phyloP scores from a whole-genome alignment of 1,140 invertebrate species.

The Thaumetopoea pityocampa region DNA sequence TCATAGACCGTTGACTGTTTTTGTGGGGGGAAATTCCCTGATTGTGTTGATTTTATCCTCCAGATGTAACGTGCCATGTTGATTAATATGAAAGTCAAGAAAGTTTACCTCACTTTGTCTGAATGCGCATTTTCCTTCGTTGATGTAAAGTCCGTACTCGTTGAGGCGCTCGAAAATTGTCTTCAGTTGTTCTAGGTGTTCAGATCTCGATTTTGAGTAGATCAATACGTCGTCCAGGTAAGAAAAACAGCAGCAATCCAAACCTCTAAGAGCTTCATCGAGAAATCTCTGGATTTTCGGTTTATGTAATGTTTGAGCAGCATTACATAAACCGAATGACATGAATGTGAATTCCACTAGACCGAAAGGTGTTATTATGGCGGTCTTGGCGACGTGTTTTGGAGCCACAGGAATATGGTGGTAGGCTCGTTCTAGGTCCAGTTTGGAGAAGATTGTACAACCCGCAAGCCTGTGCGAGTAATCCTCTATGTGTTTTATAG shows the following conservation, averaged over 20 bases:
- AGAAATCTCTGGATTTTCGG: no score
- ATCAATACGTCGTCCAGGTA: no score
- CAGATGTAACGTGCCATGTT: neutral
- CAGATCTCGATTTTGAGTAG: no score
- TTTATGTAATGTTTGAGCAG: no score
- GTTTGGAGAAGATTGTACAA: no score
- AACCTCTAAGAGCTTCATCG: no score
- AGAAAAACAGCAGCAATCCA: no score
- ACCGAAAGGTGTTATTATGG: slow-evolving; percentile 1
- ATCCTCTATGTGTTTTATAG: no score
- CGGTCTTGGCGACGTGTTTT: slow-evolving; percentile 1
- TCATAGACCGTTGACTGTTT: slow-evolving; percentile 27
- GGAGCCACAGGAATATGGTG: slow-evolving; percentile 2
- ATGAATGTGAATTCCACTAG: neutral
- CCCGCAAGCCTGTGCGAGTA: no score
- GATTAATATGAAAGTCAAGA: slow-evolving; percentile 5
- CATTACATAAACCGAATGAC: neutral
- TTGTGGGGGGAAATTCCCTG: slow-evolving; percentile 20
- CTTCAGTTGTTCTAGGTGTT: no score
- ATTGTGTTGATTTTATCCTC: slow-evolving; percentile 24
- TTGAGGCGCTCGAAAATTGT: no score
- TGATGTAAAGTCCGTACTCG: slow-evolving; percentile 11
- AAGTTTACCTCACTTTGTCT: slow-evolving; percentile 8
- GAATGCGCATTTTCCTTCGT: slow-evolving; percentile 15
- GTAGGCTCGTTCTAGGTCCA: slow-evolving; percentile 1